Evolutionary conservation across 2,113 vertebrate genomes (phyloP).

Genomic region (Nymphicus hollandicus): DNA sequence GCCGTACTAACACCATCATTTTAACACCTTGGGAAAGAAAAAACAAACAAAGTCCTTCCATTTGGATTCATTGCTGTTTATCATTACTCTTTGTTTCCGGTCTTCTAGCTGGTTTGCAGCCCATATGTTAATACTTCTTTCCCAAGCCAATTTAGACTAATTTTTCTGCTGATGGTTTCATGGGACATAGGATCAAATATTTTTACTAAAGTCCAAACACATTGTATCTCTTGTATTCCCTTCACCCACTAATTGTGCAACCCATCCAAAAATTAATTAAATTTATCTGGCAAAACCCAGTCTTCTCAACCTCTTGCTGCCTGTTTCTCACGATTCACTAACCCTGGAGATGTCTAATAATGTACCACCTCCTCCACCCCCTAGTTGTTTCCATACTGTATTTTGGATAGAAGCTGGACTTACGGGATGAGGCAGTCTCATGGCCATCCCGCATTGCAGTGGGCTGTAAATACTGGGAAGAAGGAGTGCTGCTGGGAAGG

Average conservation of each 20-base stretch:
- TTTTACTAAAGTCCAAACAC: background rate
- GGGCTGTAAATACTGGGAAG: background rate
- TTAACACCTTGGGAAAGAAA: background rate
- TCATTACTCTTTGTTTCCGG: background rate
- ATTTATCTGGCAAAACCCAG: background rate
- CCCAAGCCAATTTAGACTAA: constrained; percentile 5
- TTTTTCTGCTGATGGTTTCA: background rate
- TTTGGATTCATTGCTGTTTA: background rate
- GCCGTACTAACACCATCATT: fast-evolving
- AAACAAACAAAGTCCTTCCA: background rate
- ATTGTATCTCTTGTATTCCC: background rate
- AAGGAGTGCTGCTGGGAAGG: background rate
- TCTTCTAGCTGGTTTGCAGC: background rate
- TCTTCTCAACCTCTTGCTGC: background rate
- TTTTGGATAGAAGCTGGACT: background rate
- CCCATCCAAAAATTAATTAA: constrained; percentile 2
- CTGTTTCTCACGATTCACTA: background rate
- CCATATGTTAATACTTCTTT: background rate
- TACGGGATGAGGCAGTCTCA: background rate
- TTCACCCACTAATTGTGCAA: background rate
- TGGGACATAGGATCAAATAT: background rate
- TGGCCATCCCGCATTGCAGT: background rate
- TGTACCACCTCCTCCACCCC: background rate
- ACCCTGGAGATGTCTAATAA: background rate
- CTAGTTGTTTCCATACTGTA: background rate